Evolutionary conservation across 2,113 vertebrate species (phyloP).

Genomic region (Plotosus lineatus): DNA sequence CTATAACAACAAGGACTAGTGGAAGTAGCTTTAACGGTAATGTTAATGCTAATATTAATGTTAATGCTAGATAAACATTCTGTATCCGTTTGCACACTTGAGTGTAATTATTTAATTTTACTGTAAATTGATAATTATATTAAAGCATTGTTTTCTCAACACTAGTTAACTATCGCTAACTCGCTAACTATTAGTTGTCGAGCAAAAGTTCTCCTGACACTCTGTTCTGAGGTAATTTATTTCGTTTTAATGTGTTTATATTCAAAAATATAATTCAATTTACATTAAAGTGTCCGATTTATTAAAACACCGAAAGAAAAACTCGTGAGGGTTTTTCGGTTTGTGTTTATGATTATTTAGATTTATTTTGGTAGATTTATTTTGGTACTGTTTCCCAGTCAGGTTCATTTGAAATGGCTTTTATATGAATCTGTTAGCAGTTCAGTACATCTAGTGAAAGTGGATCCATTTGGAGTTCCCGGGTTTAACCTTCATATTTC

Average conservation of each 20-base stretch:
- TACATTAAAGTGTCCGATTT: background rate
- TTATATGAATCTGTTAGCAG: no score
- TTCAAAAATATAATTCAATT: background rate
- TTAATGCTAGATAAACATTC: background rate
- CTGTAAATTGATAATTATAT: no score
- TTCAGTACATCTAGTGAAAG: no score
- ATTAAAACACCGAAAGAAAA: background rate
- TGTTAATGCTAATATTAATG: background rate
- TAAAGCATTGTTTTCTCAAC: background rate
- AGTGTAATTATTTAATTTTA: background rate
- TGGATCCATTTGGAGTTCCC: no score
- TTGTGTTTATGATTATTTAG: background rate
- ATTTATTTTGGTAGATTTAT: no score
- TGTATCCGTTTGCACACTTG: background rate
- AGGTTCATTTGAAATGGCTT: no score
- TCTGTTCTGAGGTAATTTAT: no score
- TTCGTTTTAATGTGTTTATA: background rate
- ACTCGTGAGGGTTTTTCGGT: background rate
- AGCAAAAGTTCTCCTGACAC: no score
- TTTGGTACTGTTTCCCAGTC: background rate
- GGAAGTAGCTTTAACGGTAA: background rate
- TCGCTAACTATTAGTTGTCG: no score
- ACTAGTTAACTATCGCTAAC: background rate
- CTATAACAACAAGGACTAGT: no score
- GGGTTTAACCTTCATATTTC: no score